Base-by-base conservation (phyloP, 2,888 invertebrate species). In the Emmelina monodactyla region DNA sequence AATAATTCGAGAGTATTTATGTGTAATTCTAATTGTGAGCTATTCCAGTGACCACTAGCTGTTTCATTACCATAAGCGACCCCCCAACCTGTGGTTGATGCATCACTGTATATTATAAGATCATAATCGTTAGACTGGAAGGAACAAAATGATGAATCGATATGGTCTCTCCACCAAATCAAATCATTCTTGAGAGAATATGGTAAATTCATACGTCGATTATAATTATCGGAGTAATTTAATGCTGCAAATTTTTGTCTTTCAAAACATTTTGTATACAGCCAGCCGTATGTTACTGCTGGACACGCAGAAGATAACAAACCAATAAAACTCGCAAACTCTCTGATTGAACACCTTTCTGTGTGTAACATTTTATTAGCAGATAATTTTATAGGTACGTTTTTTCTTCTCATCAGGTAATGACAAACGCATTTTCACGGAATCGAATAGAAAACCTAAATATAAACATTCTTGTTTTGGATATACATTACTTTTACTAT, bases 221-320 rank as follows among this genome's bases (percentile, higher is more conserved):
- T 28, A n/a, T 28, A 28, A 28, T 28, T 28, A 28, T 28, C n/a
- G 4, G 28, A 28, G n/a, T 28, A 28, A 11, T 28, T 28, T n/a
- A 28, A 11, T 7, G 28, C 28, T n/a, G n/a, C 5, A 11, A 28
- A n/a, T 28, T 28, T 28, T 28, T 28, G 7, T 11, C 28, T 28
- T 28, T 28, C 28, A 28, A 28, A 28, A 9, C 4, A n/a, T 28
- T 28, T 28, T 6, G 28, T 28, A 11, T 28, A 28, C 4, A 28
- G 7, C 28, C 28, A 28, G 7, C 28, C 28, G n/a, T 28, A 28
- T 7, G 5, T 28, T 4, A 28, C 28, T 4, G 28, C 28, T 4
- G 28, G 28, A 11, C 28, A 28, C 11, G 28, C 28, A n/a, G 28
- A 28, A 4, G 28, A 9, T 4, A 28, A n/a, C 11, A 28, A n/a